Base-by-base conservation (phyloP, 2,113 vertebrate genomes). In the Elephantulus edwardii region DNA sequence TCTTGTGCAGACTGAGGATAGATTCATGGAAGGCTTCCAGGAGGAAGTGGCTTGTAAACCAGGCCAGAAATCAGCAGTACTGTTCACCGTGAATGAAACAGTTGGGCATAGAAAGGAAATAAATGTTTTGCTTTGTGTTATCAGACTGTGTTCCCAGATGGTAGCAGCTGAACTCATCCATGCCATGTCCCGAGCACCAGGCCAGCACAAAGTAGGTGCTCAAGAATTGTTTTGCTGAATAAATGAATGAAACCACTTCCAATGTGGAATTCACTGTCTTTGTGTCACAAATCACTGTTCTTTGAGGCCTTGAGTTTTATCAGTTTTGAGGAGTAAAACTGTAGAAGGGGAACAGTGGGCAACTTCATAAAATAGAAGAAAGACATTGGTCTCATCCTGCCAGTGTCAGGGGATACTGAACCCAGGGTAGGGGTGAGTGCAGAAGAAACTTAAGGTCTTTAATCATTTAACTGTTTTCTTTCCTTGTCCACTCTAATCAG, bases 1-100 rank as follows among this genome's bases (percentile, higher is more conserved):
- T 86, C 42, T 86, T 82, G 82, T n/a, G 48, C 30, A 72, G 19
- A 64, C 42, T 66, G 52, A 60, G n/a, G 62, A 71, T 83, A 86
- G 19, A 60, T 10, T 81, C 68, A 38, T 72, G 72, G 64, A 72
- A 30, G 54, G 19, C 54, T 10, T 81, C 68, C 44, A 66, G 72
- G 64, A 72, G 35, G 54, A 89, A 52, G 52, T 42, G 40, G 42
- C 46, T 16, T 48, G 26, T 54, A 88, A 46, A 11, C 24, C 24
- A 62, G 24, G 11, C 38, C 38, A 91, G 58, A 13, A 62, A 76
- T 22, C 64, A 74, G 71, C 20, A 5, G 3, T 66, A 78, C 58
- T 1, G 64, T 11, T 83, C 68, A 66, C 48, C 46, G 83, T 35
- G 74, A 92, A 87, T 80, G 44, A 92, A 35, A 75, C 79, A 33